Evolutionary conservation across 1,140 invertebrate species (phyloP), one percentile per base, ranked within the genome.

Genomic region (Trichomalopsis sarcophagae): DNA sequence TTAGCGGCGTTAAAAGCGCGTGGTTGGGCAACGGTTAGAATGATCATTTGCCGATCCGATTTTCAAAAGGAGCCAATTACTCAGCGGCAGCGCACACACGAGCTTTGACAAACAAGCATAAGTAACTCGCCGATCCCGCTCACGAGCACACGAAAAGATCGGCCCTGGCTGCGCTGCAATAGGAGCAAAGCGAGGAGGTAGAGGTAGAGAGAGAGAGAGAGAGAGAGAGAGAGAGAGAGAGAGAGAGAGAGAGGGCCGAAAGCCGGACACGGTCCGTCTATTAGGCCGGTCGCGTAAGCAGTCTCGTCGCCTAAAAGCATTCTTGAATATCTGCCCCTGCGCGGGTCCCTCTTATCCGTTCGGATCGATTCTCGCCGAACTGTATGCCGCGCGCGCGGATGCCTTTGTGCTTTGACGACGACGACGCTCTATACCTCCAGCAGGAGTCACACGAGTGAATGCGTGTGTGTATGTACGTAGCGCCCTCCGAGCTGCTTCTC

Each of bases 231-330:
- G 47, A 55, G 36, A 13, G 27, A 55, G 50, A 55, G 44, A 81
- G 33, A 86, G 82, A 3, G 47, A 55, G 36, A 13, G 27, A 55
- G 23, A 68, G 23, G 47, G 50, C 66, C 66, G 30, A 81, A 87
- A 87, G 81, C 23, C 40, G 82, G 85, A 91, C 90, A 89, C 86
- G 89, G 81, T 87, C 89, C 86, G 81, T 88, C 91, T 91, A 90
- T 92, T 91, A 91, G 21, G 30, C 4, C 17, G 69, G 69, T 33
- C 85, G 50, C 81, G 62, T 50, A 86, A 83, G 74, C 73, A 50
- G 84, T 86, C 27, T 27, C 87, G 84, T 87, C 87, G 87, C 86
- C 87, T 91, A 91, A 92, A 91, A 92, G 91, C 91, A 90, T 92
- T 92, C 87, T 91, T 89, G 87, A 90, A 92, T 92, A 91, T 88